phyloP scores from a whole-genome alignment of 2,113 vertebrate genomes.

The Mugil cephalus region DNA sequence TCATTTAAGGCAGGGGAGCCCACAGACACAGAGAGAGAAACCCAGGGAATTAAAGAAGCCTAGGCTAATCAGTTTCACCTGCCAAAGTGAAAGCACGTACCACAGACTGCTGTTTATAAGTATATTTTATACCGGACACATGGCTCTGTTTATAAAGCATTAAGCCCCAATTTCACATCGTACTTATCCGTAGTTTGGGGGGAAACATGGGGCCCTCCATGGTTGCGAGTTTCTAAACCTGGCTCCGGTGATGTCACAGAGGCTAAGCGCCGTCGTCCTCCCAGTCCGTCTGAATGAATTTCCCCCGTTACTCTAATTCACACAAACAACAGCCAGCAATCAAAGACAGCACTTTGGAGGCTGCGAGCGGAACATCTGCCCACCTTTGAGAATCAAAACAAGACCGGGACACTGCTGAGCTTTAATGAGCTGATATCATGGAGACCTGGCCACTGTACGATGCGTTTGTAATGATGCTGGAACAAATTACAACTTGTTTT shows the following conservation, averaged over 20 bases:
- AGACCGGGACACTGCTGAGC: conserved; percentile 1
- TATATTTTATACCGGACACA: conserved; percentile 75
- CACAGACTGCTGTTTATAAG: conserved; percentile 63
- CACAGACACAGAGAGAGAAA: conserved; percentile 56
- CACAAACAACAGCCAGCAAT: conserved; percentile 50
- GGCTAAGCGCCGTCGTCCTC: conserved; percentile 43
- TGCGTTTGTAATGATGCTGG: conserved; percentile 28
- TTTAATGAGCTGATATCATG: conserved; percentile 19
- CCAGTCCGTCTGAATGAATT: conserved; percentile 52
- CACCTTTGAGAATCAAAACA: conserved; percentile 49
- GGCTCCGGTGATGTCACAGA: conserved; percentile 52
- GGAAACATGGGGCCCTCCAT: conserved; percentile 37
- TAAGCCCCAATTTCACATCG: conserved; percentile 65
- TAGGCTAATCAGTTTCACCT: conserved; percentile 79
- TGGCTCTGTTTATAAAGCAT: conserved; percentile 78
- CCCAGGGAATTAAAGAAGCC: conserved; percentile 53
- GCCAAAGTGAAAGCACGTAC: conserved; percentile 62
- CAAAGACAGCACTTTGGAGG: conserved; percentile 50
- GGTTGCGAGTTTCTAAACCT: conserved; percentile 32
- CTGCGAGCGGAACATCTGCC: conserved; percentile 56
- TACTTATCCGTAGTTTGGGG: conserved; percentile 43
- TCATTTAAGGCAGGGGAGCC: conserved; percentile 51
- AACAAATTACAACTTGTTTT: conserved; percentile 41
- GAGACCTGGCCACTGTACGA: conserved; percentile 27
- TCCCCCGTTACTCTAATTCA: conserved; percentile 42